Evolutionary conservation across 2,113 vertebrate species (phyloP).

Genomic region (Caranx ignobilis): DNA sequence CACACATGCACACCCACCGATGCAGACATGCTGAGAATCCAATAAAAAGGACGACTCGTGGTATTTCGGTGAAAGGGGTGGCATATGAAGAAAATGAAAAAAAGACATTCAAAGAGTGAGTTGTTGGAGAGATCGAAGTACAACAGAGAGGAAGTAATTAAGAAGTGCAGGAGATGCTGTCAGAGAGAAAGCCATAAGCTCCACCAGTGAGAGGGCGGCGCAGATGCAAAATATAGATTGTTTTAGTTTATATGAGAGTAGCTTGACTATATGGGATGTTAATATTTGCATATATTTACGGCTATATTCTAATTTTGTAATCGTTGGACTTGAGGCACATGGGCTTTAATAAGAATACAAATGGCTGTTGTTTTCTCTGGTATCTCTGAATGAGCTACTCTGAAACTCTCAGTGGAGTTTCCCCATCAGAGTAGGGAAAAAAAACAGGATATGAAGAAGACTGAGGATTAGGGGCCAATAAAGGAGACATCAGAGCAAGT

Average conservation of each 20-base stretch:
- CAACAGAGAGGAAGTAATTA: conserved; percentile 61
- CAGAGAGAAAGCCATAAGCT: conserved; percentile 31
- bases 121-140: conserved; percentile 36
- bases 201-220: conserved; percentile 8
- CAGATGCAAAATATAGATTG: background rate
- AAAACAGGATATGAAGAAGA: conserved; percentile 22
- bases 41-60: conserved; percentile 68
- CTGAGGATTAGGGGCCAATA: conserved; percentile 8
- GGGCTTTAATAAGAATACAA: background rate
- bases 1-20: conserved; percentile 27
- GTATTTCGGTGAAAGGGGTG: conserved; percentile 68
- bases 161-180: conserved; percentile 49
- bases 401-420: background rate
- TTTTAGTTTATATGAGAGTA: background rate
- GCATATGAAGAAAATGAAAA: conserved; percentile 56
- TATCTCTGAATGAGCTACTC: conserved; percentile 12
- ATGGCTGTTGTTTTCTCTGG: conserved; percentile 19
- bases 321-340: background rate
- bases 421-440: background rate
- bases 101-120: conserved; percentile 64
- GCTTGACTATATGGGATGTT: background rate
- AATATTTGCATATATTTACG: background rate
- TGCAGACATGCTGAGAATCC: conserved; percentile 51
- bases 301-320: background rate
- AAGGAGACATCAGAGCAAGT: conserved; percentile 31